Conservation (phyloP, 2,113 vertebrate species). For the Capreolus pygargus region DNA sequence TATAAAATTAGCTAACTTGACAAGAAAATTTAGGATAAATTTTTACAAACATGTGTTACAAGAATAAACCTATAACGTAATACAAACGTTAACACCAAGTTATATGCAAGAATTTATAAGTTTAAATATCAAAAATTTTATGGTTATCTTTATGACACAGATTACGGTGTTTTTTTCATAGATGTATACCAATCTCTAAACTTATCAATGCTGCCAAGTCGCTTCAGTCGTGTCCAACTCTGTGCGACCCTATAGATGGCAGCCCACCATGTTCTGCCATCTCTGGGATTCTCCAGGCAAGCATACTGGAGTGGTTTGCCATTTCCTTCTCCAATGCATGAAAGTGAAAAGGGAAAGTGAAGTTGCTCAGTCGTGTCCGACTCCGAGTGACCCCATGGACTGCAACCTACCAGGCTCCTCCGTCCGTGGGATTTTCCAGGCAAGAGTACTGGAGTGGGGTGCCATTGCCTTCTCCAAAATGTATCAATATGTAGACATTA, state of each 20-base stretch:
- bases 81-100: neutral
- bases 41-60: neutral
- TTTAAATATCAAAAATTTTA: neutral
- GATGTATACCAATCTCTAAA: neutral
- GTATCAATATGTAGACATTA: neutral
- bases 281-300: too few relatives aligned
- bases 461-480: neutral
- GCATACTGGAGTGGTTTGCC: too few relatives aligned
- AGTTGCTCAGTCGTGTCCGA: too few relatives aligned
- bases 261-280: too few relatives aligned
- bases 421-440: too few relatives aligned
- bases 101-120: neutral
- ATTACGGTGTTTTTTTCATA: neutral
- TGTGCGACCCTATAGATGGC: too few relatives aligned
- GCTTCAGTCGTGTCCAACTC: too few relatives aligned
- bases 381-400: too few relatives aligned
- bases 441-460: too few relatives aligned
- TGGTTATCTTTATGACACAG: neutral
- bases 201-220: neutral
- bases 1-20: neutral
- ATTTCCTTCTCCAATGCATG: too few relatives aligned
- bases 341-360: too few relatives aligned
- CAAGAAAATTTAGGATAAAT: neutral
- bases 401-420: too few relatives aligned
- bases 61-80: conserved; percentile 35